Percentiles rank a stretch among this genome's conserved stretches.
Evolutionary conservation across 2,797 vertebrate species (phyloP).

Genomic region (Tragelaphus oryx): DNA sequence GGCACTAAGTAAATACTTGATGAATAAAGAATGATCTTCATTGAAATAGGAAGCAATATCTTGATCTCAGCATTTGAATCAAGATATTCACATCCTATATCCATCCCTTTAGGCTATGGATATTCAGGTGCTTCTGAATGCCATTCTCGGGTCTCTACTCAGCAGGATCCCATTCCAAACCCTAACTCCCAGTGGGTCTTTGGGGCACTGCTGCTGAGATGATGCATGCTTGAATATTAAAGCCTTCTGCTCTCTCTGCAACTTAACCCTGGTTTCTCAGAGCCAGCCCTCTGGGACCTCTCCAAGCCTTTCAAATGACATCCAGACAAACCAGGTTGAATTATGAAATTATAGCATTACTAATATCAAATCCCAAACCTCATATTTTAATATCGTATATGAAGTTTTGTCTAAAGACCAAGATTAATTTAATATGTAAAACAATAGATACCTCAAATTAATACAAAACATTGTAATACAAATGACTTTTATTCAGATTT

Average conservation of each 20-base stretch:
- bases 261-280: neutral
- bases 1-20: neutral
- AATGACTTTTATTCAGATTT: constrained; percentile 79
- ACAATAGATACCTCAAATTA: constrained; percentile 80
- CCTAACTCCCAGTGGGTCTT: neutral
- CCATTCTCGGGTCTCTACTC: neutral
- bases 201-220: neutral
- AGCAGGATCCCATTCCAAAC: neutral
- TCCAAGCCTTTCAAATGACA: neutral
- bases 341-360: constrained; percentile 67
- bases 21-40: neutral
- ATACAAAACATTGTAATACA: constrained; percentile 77
- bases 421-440: constrained; percentile 84
- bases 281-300: constrained; percentile 44
- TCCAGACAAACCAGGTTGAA: constrained; percentile 25
- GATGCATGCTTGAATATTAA: neutral
- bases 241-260: neutral
- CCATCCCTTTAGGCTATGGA: neutral
- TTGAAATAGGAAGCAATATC: neutral
- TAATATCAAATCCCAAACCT: constrained; percentile 53
- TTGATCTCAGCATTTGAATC: neutral
- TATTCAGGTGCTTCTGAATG: neutral
- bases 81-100: neutral
- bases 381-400: constrained; percentile 63
- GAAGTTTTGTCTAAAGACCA: constrained; percentile 69